A percentile compares a stretch with the other conserved stretches of the same genome.
Conservation (phyloP, 2,797 vertebrate species). For the Telmatherina bonti region DNA sequence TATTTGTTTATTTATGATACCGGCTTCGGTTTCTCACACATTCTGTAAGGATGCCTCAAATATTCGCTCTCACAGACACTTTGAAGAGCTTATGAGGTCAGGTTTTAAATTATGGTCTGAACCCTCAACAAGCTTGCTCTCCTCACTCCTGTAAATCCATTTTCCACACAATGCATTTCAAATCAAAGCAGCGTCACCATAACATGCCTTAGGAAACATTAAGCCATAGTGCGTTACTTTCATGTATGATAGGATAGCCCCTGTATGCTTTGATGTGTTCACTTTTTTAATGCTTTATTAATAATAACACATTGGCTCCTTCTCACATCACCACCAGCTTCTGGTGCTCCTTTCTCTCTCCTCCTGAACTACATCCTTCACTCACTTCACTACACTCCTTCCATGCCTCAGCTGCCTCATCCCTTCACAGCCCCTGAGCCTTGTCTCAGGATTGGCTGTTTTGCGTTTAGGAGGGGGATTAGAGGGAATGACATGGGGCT, state of each 20-base stretch:
- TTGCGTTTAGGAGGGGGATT: slow-evolving; percentile 74
- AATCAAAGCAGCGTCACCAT: slow-evolving; percentile 86
- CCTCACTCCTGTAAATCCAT: slow-evolving; percentile 84
- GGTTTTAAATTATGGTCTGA: slow-evolving; percentile 84
- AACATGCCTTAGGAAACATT: slow-evolving; percentile 87
- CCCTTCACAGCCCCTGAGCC: slow-evolving; percentile 72
- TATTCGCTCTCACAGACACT: slow-evolving; percentile 74
- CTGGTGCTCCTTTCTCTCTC: slow-evolving; percentile 73
- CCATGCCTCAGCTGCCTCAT: slow-evolving; percentile 58
- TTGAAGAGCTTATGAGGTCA: slow-evolving; percentile 86
- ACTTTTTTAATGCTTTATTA: slow-evolving; percentile 86
- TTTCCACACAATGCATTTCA: slow-evolving; percentile 87
- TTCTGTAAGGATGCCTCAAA: slow-evolving; percentile 69
- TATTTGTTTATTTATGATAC: slow-evolving; percentile 56
- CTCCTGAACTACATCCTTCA: slow-evolving; percentile 63
- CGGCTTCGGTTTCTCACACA: slow-evolving; percentile 35
- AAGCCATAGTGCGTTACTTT: slow-evolving; percentile 86
- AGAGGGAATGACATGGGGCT: slow-evolving; percentile 69
- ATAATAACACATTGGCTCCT: slow-evolving; percentile 80
- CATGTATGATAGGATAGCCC: slow-evolving; percentile 85
- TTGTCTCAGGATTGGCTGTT: slow-evolving; percentile 73
- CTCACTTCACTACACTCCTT: too few species aligned
- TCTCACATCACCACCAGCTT: slow-evolving; percentile 72
- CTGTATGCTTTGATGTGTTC: slow-evolving; percentile 87
- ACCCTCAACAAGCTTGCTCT: slow-evolving; percentile 70